These are phyloP conservation scores for Octomys mimax DNA, from an alignment of 2,797 vertebrate genomes.

Conservation along the genomic window DNA sequence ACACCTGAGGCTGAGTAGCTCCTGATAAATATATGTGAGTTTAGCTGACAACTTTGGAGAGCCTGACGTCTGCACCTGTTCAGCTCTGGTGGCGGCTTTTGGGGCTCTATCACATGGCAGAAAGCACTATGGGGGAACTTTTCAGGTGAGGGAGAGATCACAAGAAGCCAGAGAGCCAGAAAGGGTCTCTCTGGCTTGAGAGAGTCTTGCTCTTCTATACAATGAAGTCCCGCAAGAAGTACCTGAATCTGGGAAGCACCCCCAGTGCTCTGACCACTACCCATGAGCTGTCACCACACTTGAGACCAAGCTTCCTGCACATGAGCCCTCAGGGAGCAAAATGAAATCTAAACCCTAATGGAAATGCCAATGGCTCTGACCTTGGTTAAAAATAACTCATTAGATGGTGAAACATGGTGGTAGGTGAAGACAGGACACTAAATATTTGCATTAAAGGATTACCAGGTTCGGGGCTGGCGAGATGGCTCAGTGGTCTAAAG, in stretches of 20 bases:
- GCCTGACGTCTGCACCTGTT: background rate
- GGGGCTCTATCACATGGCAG: background rate
- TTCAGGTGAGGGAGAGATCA: background rate
- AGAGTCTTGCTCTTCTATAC: background rate
- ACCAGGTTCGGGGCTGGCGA: too few species aligned
- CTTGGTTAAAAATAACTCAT: constrained; percentile 13
- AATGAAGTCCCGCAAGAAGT: background rate
- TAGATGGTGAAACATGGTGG: background rate
- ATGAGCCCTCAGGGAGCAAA: background rate
- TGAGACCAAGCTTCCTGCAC: background rate
- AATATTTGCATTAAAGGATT: background rate
- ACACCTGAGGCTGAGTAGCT: background rate
- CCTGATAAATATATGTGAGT: background rate
- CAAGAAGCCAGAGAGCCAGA: background rate
- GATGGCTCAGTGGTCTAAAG: too few species aligned
- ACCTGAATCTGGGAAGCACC: background rate
- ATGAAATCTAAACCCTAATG: background rate
- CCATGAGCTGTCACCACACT: background rate
- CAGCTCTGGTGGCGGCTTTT: background rate
- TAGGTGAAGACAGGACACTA: background rate
- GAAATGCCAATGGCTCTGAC: background rate
- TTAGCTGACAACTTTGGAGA: background rate
- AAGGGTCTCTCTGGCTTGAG: too few species aligned
- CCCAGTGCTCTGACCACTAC: background rate
- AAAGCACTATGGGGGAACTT: too few species aligned